Conservation (phyloP, 2,797 vertebrate species). For the Aphelocoma californica region DNA sequence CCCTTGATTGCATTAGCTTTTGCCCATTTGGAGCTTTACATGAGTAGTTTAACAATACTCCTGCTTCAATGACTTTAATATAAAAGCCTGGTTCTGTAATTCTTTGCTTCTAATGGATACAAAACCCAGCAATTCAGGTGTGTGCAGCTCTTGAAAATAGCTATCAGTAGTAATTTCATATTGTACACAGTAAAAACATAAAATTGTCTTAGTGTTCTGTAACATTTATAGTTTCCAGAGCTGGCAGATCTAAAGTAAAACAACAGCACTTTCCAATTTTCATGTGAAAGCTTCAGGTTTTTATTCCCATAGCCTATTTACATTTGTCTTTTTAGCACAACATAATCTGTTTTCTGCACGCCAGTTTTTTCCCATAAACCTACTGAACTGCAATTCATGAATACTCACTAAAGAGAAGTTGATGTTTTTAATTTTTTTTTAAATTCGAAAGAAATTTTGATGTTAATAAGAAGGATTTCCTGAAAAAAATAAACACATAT, state of each 20-base stretch:
- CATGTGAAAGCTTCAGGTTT: neutral
- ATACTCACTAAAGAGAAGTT: neutral
- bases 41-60: slow-evolving; percentile 22
- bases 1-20: neutral
- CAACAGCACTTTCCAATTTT: neutral
- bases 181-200: neutral
- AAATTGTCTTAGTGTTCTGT: neutral
- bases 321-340: neutral
- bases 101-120: neutral
- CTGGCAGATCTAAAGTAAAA: neutral
- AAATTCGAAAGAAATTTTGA: neutral
- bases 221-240: neutral
- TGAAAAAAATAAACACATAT: no score
- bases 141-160: neutral
- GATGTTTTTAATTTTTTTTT: neutral
- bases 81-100: neutral
- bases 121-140: neutral
- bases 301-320: neutral
- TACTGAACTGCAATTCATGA: neutral
- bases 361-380: neutral
- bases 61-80: neutral
- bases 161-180: neutral
- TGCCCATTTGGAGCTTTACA: slow-evolving; percentile 22
- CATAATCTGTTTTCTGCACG: neutral
- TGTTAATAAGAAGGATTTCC: neutral